These are phyloP conservation scores for Drosophila silvestris DNA, from an alignment of 2,888 invertebrate genomes.

Conservation along the genomic window DNA sequence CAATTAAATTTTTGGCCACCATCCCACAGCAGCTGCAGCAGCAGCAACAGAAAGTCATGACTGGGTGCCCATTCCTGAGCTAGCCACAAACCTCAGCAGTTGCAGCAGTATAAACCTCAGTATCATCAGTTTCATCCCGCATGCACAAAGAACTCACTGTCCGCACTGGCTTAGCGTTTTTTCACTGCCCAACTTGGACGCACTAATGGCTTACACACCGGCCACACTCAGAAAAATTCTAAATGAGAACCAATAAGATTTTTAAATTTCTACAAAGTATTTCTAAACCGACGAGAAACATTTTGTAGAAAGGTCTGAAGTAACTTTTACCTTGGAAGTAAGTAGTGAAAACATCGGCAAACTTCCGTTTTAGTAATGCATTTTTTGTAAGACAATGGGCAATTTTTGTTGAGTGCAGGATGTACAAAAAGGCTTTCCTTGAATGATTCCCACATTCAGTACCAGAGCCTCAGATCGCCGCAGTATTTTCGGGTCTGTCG, in stretches of 20 bases:
- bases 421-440: slow-evolving; percentile 28
- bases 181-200: slow-evolving; percentile 28
- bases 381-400: background rate
- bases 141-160: slow-evolving; percentile 68
- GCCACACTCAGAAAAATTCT: background rate
- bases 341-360: background rate
- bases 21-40: slow-evolving; percentile 13
- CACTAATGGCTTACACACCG: slow-evolving; percentile 52
- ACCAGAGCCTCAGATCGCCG: slow-evolving; percentile 41
- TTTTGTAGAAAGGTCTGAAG: background rate
- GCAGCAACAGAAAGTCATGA: slow-evolving; percentile 23
- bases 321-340: background rate
- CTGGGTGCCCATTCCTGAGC: slow-evolving; percentile 35
- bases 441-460: slow-evolving; percentile 43
- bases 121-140: slow-evolving; percentile 61
- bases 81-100: slow-evolving; percentile 43
- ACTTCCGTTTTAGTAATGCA: background rate
- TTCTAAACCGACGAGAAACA: background rate
- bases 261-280: background rate
- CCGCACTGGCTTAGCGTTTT: slow-evolving; percentile 55
- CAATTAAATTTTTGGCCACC: slow-evolving; percentile 72
- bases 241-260: background rate
- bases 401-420: background rate
- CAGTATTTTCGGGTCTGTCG: slow-evolving; percentile 16
- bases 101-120: slow-evolving; percentile 22